Evolutionary conservation across 1,140 invertebrate genomes (phyloP).

Genomic region (Amyelois transitella): DNA sequence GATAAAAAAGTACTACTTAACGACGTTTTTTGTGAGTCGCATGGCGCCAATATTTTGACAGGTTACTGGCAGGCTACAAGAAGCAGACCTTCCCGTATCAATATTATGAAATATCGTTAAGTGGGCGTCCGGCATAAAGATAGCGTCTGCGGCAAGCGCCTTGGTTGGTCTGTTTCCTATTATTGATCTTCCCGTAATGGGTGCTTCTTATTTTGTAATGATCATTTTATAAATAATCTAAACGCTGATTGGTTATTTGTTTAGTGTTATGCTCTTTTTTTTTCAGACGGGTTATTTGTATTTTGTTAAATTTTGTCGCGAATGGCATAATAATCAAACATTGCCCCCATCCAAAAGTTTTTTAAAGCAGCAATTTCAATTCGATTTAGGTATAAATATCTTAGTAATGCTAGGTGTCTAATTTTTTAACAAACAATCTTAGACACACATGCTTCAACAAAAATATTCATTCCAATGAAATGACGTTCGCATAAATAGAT

Average conservation of each 20-base stretch:
- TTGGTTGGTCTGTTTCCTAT: constrained; percentile 6
- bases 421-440: too few relatives aligned
- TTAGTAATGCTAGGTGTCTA: too few relatives aligned
- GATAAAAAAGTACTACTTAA: background rate
- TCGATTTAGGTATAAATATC: too few relatives aligned
- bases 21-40: constrained; percentile 11
- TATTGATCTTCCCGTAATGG: constrained; percentile 24
- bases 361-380: too few relatives aligned
- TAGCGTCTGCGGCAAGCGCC: background rate
- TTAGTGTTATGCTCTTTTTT: background rate
- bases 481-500: too few relatives aligned
- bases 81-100: constrained; percentile 35
- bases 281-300: too few relatives aligned
- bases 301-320: too few relatives aligned
- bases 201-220: constrained; percentile 11
- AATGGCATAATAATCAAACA: too few relatives aligned
- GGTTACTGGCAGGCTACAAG: constrained; percentile 28
- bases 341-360: too few relatives aligned
- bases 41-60: constrained; percentile 55
- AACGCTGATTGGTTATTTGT: background rate
- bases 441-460: too few relatives aligned
- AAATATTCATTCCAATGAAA: too few relatives aligned
- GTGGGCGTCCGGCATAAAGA: constrained; percentile 41
- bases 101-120: constrained; percentile 59
- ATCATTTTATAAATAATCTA: background rate